Evolutionary conservation across 2,888 invertebrate genomes (phyloP).

Genomic region (Epinotia ramella): DNA sequence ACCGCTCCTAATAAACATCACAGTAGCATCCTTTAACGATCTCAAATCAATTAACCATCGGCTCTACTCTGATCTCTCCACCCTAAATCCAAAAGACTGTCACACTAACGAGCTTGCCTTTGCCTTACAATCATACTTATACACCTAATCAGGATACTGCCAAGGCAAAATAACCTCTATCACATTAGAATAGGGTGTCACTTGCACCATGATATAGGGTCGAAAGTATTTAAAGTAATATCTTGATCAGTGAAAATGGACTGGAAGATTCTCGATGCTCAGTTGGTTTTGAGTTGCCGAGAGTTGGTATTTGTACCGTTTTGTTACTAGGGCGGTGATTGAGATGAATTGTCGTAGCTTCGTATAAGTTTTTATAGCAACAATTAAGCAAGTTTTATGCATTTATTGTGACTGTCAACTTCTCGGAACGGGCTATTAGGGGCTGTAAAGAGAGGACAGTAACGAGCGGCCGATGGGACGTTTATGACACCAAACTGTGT

Average conservation of each 20-base stretch:
- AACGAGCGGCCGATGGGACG: conserved; percentile 73
- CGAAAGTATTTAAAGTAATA: background rate
- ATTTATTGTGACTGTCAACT: conserved; percentile 80
- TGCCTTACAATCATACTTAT: conserved; percentile 38
- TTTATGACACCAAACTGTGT: conserved; percentile 62
- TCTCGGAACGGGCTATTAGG: conserved; percentile 80
- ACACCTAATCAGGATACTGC: background rate
- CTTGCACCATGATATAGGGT: no score
- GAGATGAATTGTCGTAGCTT: conserved; percentile 52
- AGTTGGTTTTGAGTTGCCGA: background rate
- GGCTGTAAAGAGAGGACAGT: conserved; percentile 79
- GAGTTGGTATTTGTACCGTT: background rate
- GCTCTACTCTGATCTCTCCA: conserved; percentile 56
- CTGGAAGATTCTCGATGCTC: background rate
- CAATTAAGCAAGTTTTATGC: conserved; percentile 78
- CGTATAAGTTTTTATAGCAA: conserved; percentile 68
- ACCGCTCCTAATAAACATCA: background rate
- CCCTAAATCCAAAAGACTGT: conserved; percentile 59
- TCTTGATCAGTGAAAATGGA: background rate
- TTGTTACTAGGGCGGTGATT: background rate
- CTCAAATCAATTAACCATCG: conserved; percentile 61
- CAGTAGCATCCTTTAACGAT: conserved; percentile 61
- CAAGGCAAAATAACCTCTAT: conserved; percentile 9
- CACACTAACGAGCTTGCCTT: conserved; percentile 66
- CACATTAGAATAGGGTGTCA: background rate